These are phyloP conservation scores for Brachirus orientalis DNA, from an alignment of 2,113 vertebrate species.

Conservation along the genomic window DNA sequence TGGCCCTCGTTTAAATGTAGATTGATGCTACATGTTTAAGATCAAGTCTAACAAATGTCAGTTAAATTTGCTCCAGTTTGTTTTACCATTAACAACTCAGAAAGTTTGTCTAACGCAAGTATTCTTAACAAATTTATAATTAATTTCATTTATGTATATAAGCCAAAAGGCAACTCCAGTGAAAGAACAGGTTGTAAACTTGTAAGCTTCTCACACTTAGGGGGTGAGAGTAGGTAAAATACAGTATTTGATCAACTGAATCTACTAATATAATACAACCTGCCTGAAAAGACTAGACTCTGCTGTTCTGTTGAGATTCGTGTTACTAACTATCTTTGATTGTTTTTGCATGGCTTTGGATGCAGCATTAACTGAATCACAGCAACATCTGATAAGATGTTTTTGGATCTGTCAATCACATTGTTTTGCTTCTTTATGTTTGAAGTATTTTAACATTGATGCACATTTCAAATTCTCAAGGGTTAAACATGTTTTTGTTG, in stretches of 20 bases:
- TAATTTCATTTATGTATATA: neutral
- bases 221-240: too few relatives aligned
- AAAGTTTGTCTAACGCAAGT: too few relatives aligned
- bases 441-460: neutral
- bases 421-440: slow-evolving; percentile 7
- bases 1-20: too few relatives aligned
- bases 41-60: neutral
- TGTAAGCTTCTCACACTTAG: too few relatives aligned
- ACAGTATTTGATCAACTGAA: too few relatives aligned
- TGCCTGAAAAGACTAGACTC: neutral
- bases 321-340: neutral
- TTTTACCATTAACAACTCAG: neutral
- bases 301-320: too few relatives aligned
- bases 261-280: neutral
- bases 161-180: neutral
- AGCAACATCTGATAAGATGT: too few relatives aligned
- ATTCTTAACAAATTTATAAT: neutral
- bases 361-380: neutral
- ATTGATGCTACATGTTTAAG: too few relatives aligned
- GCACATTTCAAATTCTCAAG: neutral
- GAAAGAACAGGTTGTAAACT: too few relatives aligned
- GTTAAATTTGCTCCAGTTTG: neutral
- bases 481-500: slow-evolving; percentile 18
- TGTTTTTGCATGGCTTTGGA: neutral
- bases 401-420: slow-evolving; percentile 72